Percentiles rank a stretch among this genome's conserved stretches.
phyloP scores from a whole-genome alignment of 2,888 invertebrate genomes.

The Pachycephus smyrnensis region DNA sequence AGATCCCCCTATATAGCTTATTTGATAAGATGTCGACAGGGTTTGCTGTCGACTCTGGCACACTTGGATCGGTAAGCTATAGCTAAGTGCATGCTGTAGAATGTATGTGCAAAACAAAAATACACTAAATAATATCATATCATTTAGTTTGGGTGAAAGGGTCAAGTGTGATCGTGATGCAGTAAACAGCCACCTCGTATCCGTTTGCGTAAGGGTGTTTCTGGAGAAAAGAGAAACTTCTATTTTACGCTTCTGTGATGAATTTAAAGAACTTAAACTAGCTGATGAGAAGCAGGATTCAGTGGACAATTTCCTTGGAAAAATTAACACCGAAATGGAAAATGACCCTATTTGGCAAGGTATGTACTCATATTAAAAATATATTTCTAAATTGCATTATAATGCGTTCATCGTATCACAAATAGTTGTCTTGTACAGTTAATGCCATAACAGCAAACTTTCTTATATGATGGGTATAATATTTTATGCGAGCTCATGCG shows the following conservation, averaged over 20 bases:
- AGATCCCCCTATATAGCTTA: constrained; percentile 87
- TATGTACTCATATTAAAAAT: constrained; percentile 40
- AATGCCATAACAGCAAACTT: no score
- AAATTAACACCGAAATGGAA: constrained; percentile 77
- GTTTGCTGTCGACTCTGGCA: constrained; percentile 80
- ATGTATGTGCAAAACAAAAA: neutral
- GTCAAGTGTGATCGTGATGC: constrained; percentile 78
- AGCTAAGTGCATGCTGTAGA: neutral
- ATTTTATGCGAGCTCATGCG: neutral
- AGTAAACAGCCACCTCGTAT: constrained; percentile 79
- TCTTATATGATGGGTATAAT: neutral
- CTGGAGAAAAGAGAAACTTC: constrained; percentile 81
- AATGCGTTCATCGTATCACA: neutral
- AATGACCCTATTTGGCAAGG: constrained; percentile 81
- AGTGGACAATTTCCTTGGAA: constrained; percentile 84
- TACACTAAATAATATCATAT: neutral
- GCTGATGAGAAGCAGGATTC: constrained; percentile 94
- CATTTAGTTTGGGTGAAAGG: constrained; percentile 70
- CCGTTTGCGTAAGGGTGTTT: constrained; percentile 83
- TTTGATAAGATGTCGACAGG: constrained; percentile 83
- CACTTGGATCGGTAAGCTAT: constrained; percentile 74
- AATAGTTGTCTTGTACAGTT: no score
- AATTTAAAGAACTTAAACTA: constrained; percentile 82
- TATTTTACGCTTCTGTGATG: constrained; percentile 80
- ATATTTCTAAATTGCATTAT: neutral